Evolutionary conservation across 2,888 invertebrate species (phyloP), one percentile per base, ranked within the genome.

Genomic region (Dicycla oo): DNA sequence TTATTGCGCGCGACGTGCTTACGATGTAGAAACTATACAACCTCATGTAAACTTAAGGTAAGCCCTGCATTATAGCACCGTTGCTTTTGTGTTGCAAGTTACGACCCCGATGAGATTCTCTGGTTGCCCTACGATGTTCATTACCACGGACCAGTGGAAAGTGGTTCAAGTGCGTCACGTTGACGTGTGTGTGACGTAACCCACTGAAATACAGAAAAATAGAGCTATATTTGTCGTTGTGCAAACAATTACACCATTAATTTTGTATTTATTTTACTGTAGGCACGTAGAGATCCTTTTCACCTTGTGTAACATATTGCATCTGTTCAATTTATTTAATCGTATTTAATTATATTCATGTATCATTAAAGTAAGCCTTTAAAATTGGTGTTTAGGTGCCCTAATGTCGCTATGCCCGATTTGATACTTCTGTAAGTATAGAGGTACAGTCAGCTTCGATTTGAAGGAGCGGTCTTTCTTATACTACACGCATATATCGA

Each of bases 151-250:
- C 77, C 69, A 54, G 78, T 82, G 81, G 82, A 85, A 89, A 87
- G 82, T 87, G 78, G 84, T 88, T 87, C 84, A 88, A 88, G 89
- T 91, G 88, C 91, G 91, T 90, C 91, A 90, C 85, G 86, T 88
- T 91, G 88, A 91, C 91, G 91, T 90, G 80, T 84, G 81, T 76
- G 87, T 93, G 92, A 92, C 92, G 91, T 90, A 92, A 92, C 86
- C 83, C 73, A 86, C 78, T 88, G 72, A 82, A 85, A 84, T 71
- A 78, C 67, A 54, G 23, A 63, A 78, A 81, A 78, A 86, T 77
- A 64, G 65, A 73, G 53, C 63, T 56, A 20, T 60, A 64, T 60
- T 75, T 60, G n/a, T 56, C 47, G 23, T 49, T 54, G 40, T 58
- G 58, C 60, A 69, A 60, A 56, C 23, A 23, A 49, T 49, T 11